A percentile compares a stretch with the other conserved stretches of the same genome.
phyloP scores from a whole-genome alignment of 2,113 vertebrate species.

The Mus spicilegus region DNA sequence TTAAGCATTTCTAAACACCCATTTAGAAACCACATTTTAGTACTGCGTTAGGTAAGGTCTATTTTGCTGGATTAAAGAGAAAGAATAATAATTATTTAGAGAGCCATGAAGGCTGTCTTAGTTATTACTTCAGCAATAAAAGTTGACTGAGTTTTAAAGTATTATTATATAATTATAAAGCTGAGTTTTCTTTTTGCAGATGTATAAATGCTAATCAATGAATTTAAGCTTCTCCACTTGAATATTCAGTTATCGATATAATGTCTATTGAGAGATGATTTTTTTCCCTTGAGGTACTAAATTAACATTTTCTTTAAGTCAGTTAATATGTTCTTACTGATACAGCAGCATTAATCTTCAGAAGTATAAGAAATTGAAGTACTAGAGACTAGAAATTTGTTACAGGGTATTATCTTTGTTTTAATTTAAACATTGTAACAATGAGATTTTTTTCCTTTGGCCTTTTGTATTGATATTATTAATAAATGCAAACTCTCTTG shows the following conservation, averaged over 20 bases:
- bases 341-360: conserved; percentile 57
- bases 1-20: conserved; percentile 16
- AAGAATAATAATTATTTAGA: conserved; percentile 27
- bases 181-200: conserved; percentile 31
- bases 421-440: conserved; percentile 49
- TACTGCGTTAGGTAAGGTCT: conserved; percentile 23
- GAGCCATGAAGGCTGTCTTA: neutral
- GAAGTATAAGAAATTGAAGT: conserved; percentile 60
- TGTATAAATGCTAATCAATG: neutral
- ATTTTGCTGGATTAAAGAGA: conserved; percentile 27
- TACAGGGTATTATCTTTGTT: conserved; percentile 34
- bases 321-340: conserved; percentile 42
- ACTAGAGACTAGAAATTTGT: conserved; percentile 39
- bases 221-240: conserved; percentile 35
- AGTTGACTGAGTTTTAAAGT: conserved; percentile 26
- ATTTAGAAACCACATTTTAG: conserved; percentile 25
- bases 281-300: neutral
- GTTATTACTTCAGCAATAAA: conserved; percentile 9
- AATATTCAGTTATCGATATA: conserved; percentile 27
- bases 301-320: conserved; percentile 66
- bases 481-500: conserved; percentile 73
- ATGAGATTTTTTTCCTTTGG: neutral
- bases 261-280: conserved; percentile 36
- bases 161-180: conserved; percentile 16
- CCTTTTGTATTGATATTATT: conserved; percentile 45